phyloP scores from a whole-genome alignment of 2,888 invertebrate genomes.

The Pecten maximus region DNA sequence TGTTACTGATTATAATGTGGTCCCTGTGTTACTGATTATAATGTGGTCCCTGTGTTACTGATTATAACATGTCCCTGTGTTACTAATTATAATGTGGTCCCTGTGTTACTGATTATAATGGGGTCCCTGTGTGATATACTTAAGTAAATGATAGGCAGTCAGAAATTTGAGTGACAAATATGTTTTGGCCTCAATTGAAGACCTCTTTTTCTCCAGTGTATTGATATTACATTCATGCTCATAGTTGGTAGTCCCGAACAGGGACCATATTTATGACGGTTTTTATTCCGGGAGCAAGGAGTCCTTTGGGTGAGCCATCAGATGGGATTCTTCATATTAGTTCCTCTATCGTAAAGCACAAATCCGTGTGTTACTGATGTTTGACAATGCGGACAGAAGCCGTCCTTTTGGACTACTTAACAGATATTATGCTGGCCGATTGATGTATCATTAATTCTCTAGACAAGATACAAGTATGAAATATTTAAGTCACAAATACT shows the following conservation, averaged over 20 bases:
- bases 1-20: too few species aligned
- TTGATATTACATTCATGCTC: background rate
- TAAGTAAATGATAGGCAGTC: background rate
- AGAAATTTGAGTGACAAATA: background rate
- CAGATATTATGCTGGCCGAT: conserved; percentile 4
- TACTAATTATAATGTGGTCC: too few species aligned
- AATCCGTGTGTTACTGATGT: background rate
- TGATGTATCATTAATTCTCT: conserved; percentile 20
- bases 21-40: too few species aligned
- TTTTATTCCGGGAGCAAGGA: background rate
- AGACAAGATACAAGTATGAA: conserved; percentile 25
- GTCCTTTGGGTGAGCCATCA: background rate
- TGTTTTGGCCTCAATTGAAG: background rate
- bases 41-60: too few species aligned
- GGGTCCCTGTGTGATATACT: too few species aligned
- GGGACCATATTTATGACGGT: conserved; percentile 16
- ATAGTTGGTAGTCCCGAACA: background rate
- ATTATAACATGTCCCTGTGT: too few species aligned
- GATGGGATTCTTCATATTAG: background rate
- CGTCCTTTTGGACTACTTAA: background rate
- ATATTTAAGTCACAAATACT: background rate
- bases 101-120: too few species aligned
- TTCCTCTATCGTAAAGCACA: background rate
- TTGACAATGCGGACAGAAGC: conserved; percentile 17
- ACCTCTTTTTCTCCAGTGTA: background rate